Evolutionary conservation across 2,888 invertebrate species (phyloP).

Genomic region (Ophion costatus): DNA sequence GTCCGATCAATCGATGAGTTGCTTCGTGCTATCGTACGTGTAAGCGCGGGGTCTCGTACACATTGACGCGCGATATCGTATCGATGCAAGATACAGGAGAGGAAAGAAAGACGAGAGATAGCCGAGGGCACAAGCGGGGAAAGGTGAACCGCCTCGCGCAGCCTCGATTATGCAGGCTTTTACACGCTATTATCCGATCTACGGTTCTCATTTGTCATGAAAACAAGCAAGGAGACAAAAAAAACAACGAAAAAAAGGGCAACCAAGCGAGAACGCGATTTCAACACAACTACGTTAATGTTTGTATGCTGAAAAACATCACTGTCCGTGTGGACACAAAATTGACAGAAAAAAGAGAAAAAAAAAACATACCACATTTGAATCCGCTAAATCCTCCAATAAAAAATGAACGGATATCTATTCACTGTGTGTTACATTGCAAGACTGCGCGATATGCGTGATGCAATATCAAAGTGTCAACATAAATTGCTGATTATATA

Average conservation of each 20-base stretch:
- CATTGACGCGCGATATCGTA: conserved; percentile 37
- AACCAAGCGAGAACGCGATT: not conserved
- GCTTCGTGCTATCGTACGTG: conserved; percentile 11
- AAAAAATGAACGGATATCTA: too few species aligned
- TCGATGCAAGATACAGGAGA: conserved; percentile 13
- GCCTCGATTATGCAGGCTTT: conserved; percentile 40
- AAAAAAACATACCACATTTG: too few species aligned
- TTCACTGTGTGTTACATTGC: too few species aligned
- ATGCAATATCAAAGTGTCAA: too few species aligned
- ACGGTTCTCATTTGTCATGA: conserved; percentile 21
- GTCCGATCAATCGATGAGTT: conserved; percentile 4
- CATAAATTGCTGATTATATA: too few species aligned
- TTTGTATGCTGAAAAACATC: not conserved
- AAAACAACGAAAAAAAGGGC: not conserved
- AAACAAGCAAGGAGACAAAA: not conserved
- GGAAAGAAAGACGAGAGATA: conserved; percentile 36
- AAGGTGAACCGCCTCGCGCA: conserved; percentile 41
- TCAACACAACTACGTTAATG: not conserved
- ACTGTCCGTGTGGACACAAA: not conserved
- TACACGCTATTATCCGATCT: conserved; percentile 33
- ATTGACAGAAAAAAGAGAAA: too few species aligned
- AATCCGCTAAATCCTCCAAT: too few species aligned
- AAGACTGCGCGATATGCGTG: too few species aligned
- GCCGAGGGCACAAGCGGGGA: conserved; percentile 29
- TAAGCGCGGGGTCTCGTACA: not conserved